Conservation (phyloP, 1,140 invertebrate species). For the Choristoneura fumiferana region DNA sequence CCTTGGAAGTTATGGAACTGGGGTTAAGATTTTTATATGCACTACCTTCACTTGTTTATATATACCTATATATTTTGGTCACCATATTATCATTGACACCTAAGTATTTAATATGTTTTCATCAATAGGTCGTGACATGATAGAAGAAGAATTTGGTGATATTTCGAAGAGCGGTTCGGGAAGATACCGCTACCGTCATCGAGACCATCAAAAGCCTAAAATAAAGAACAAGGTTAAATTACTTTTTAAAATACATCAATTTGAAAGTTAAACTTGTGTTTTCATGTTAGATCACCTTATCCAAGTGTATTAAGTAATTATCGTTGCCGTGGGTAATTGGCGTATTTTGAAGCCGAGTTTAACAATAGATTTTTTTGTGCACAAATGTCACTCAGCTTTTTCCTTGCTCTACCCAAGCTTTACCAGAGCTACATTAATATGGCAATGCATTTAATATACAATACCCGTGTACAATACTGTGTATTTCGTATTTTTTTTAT, state of each 20-base stretch:
- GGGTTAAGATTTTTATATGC: conserved; percentile 33
- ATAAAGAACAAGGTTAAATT: conserved; percentile 56
- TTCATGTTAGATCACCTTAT: not conserved
- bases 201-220: conserved; percentile 31
- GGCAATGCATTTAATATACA: too few species aligned
- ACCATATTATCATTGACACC: too few species aligned
- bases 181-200: conserved; percentile 28
- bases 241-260: conserved; percentile 54
- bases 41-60: not conserved
- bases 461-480: too few species aligned
- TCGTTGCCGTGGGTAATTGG: too few species aligned
- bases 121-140: conserved; percentile 42
- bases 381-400: too few species aligned
- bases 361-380: too few species aligned
- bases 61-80: not conserved
- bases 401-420: too few species aligned
- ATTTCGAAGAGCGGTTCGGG: conserved; percentile 33
- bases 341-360: too few species aligned
- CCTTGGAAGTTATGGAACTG: conserved; percentile 45
- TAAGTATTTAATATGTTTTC: conserved; percentile 28
- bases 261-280: conserved; percentile 29
- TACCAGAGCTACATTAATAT: too few species aligned
- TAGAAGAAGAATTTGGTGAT: conserved; percentile 42
- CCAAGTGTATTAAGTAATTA: too few species aligned
- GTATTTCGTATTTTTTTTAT: too few species aligned